phyloP scores from a whole-genome alignment of 37 sponge, comb jelly and placozoan species.

The Amphimedon queenslandica region DNA sequence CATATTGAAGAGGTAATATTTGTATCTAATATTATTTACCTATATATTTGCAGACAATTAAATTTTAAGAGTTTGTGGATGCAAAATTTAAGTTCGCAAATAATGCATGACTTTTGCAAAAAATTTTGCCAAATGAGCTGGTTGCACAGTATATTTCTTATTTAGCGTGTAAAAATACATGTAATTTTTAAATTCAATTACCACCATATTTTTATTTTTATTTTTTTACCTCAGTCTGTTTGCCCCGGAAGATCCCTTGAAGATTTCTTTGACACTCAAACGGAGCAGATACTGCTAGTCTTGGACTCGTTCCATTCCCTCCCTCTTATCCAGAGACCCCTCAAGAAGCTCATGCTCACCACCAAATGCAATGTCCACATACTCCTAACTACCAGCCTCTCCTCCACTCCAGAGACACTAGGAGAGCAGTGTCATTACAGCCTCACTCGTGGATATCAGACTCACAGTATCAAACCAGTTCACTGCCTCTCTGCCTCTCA shows the following conservation, averaged over 20 bases:
- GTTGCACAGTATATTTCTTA: too few relatives aligned
- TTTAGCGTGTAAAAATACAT: too few relatives aligned
- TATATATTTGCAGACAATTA: not conserved
- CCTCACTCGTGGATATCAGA: slow-evolving; percentile 18
- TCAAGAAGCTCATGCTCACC: slow-evolving; percentile 8
- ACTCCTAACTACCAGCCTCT: slow-evolving; percentile 1
- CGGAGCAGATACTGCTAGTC: slow-evolving; percentile 15
- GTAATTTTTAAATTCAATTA: too few relatives aligned
- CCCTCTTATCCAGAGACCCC: not conserved
- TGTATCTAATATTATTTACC: not conserved
- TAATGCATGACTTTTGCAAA: too few relatives aligned
- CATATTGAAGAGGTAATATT: not conserved
- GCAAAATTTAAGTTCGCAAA: too few relatives aligned
- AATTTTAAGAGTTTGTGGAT: too few relatives aligned
- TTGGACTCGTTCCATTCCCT: slow-evolving; percentile 18
- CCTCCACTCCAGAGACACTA: slow-evolving; percentile 12
- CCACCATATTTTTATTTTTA: too few relatives aligned
- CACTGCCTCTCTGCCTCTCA: slow-evolving; percentile 33
- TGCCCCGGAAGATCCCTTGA: too few relatives aligned
- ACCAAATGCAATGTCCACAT: slow-evolving; percentile 20
- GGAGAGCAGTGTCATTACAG: not conserved
- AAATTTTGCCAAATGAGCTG: too few relatives aligned
- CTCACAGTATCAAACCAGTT: slow-evolving; percentile 14
- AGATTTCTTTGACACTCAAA: not conserved
- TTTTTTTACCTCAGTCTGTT: too few relatives aligned